phyloP scores from a whole-genome alignment of 2,888 invertebrate genomes.

The Lydus trimaculatus region DNA sequence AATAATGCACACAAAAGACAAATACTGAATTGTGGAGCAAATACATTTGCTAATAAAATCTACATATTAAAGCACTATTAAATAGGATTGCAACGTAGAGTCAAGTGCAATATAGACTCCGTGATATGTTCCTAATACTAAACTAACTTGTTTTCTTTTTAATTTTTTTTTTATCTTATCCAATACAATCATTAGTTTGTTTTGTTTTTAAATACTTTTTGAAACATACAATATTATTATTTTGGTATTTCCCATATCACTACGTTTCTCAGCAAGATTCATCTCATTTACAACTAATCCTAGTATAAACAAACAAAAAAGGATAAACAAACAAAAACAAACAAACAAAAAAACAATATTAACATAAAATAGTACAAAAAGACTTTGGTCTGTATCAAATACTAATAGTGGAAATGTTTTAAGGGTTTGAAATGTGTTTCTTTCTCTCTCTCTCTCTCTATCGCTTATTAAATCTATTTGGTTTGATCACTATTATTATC shows the following conservation, averaged over 20 bases:
- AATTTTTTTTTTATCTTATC: not conserved
- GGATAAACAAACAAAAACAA: conserved; percentile 37
- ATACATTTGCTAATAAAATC: conserved; percentile 46
- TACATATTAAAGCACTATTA: conserved; percentile 57
- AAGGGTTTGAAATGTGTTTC: conserved; percentile 26
- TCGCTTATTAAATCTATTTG: too few species aligned
- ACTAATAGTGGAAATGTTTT: conserved; percentile 58
- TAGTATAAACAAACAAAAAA: conserved; percentile 20
- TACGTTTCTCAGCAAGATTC: conserved; percentile 36
- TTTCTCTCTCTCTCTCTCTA: not conserved
- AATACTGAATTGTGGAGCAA: conserved; percentile 58
- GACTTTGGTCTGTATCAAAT: conserved; percentile 63
- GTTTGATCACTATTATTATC: conserved; percentile 54
- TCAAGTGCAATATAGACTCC: conserved; percentile 54
- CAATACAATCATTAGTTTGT: conserved; percentile 21
- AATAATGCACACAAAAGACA: conserved; percentile 57
- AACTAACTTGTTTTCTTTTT: not conserved
- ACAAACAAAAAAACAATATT: not conserved
- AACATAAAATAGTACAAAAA: conserved; percentile 53
- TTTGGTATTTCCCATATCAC: conserved; percentile 55
- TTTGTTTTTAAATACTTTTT: conserved; percentile 32
- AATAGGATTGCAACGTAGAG: conserved; percentile 57
- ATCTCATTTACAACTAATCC: conserved; percentile 26
- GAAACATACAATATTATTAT: conserved; percentile 43
- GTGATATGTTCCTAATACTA: conserved; percentile 58